Evolutionary conservation across 1,140 invertebrate genomes (phyloP).

Genomic region (Drosophila simulans): DNA sequence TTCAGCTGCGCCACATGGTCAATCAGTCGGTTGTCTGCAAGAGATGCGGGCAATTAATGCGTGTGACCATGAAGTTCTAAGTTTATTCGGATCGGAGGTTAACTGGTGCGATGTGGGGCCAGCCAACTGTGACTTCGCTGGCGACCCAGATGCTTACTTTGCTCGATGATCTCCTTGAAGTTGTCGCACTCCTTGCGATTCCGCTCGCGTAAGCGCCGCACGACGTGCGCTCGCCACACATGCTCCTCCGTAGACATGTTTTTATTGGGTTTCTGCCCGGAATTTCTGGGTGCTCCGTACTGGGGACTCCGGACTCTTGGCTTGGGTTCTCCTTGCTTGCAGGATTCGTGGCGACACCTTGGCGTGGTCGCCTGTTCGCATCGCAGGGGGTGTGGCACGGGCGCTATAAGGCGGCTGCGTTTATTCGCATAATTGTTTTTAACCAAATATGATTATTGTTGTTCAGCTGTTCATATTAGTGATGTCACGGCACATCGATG

Average conservation of each 20-base stretch:
- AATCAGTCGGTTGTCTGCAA: constrained; percentile 93
- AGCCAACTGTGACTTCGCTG: constrained; percentile 3
- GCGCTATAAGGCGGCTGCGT: constrained; percentile 31
- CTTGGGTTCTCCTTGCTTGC: constrained; percentile 6
- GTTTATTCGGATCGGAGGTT: constrained; percentile 11
- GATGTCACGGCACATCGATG: not conserved
- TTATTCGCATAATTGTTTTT: constrained; percentile 36
- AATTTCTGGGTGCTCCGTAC: constrained; percentile 18
- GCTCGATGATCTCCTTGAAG: constrained; percentile 88
- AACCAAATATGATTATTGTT: constrained; percentile 32
- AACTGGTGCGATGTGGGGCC: constrained; percentile 14
- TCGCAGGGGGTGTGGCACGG: constrained; percentile 16
- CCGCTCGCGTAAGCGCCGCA: constrained; percentile 86
- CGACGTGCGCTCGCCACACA: constrained; percentile 86
- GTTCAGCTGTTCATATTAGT: constrained; percentile 27
- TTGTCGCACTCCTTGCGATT: constrained; percentile 86
- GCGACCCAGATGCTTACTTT: constrained; percentile 85
- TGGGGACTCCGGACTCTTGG: constrained; percentile 6
- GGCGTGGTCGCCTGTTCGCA: constrained; percentile 17
- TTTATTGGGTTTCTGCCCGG: constrained; percentile 5
- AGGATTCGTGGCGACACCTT: constrained; percentile 14
- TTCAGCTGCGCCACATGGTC: constrained; percentile 91
- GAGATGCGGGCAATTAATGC: constrained; percentile 23
- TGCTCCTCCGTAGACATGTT: constrained; percentile 67
- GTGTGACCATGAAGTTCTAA: constrained; percentile 20